Base-by-base conservation (phyloP, 2,113 vertebrate species). In the Leucopsar rothschildi region DNA sequence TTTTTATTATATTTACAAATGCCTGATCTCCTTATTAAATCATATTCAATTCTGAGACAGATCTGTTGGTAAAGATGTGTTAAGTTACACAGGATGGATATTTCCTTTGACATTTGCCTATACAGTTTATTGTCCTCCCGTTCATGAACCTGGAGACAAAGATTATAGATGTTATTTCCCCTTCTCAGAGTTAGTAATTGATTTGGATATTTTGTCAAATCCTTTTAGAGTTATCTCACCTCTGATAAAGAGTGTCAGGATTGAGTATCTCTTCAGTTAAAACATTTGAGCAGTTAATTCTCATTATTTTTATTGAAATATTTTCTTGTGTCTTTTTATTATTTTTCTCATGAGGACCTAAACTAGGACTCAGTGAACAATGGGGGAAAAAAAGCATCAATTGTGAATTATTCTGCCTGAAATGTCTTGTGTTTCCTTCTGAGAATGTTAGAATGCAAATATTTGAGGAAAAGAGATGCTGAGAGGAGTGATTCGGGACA, bases 331-430 rank as follows among this genome's bases (percentile, higher is more conserved):
- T 44, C 27, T 53, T 70, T 0, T 35, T 57, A 16, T 24, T 28
- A 19, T 50, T 83, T 79, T 64, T 31, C 9, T 24, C 20, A 12
- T 27, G 14, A 63, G 22, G 45, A 66, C 1, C 31, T 57, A 1
- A 1, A 29, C 4, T 70, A 61, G 22, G 21, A 45, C 22, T 70
- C 18, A 3, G 10, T 25, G 25, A 77, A 44, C 16, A 69, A 47
- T 5, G 3, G 7, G 17, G 14, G 3, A 25, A 40, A 44, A 45
- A 40, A 19, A 4, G 0, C 16, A 47, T 69, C 2, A 35, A 8
- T 15, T 42, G 9, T 42, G 82, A 70, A 44, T 69, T 55, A 35
- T 39, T 59, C 5, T 28, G 16, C 12, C 47, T 82, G n/a, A 17
- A 60, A 42, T 4, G 1, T 39, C 44, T 88, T 77, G 9, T 77